A percentile compares a stretch with the other conserved stretches of the same genome.
Conservation (phyloP, 2,113 vertebrate genomes). For the Lipophrys pholis region DNA sequence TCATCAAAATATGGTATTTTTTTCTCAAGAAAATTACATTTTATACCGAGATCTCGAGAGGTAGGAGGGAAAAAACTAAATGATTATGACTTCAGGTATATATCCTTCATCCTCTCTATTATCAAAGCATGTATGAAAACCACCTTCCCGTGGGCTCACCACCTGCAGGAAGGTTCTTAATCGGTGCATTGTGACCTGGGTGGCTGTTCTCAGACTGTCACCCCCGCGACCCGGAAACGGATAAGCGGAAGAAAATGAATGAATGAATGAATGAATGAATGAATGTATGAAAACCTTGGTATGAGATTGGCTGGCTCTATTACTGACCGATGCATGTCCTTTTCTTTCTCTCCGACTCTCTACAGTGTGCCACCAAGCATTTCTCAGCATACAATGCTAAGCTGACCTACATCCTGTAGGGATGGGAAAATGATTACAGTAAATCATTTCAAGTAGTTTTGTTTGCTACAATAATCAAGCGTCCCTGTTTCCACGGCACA, state of each 20-base stretch:
- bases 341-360: background rate
- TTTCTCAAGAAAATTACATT: background rate
- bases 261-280: too few relatives aligned
- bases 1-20: background rate
- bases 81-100: background rate
- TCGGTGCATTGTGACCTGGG: too few relatives aligned
- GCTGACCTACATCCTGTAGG: conserved; percentile 1
- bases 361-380: background rate
- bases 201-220: too few relatives aligned
- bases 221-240: too few relatives aligned
- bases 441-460: background rate
- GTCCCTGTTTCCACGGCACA: background rate
- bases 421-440: background rate
- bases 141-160: too few relatives aligned
- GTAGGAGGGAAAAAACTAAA: too few relatives aligned
- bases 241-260: too few relatives aligned
- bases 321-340: background rate
- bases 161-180: too few relatives aligned
- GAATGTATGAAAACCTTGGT: background rate
- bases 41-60: background rate
- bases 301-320: conserved; percentile 3
- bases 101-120: background rate
- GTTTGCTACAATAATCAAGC: background rate
- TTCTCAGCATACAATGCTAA: conserved; percentile 1
- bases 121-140: background rate